Evolutionary conservation across 2,113 vertebrate genomes (phyloP).

Genomic region (Triplophysa rosa): DNA sequence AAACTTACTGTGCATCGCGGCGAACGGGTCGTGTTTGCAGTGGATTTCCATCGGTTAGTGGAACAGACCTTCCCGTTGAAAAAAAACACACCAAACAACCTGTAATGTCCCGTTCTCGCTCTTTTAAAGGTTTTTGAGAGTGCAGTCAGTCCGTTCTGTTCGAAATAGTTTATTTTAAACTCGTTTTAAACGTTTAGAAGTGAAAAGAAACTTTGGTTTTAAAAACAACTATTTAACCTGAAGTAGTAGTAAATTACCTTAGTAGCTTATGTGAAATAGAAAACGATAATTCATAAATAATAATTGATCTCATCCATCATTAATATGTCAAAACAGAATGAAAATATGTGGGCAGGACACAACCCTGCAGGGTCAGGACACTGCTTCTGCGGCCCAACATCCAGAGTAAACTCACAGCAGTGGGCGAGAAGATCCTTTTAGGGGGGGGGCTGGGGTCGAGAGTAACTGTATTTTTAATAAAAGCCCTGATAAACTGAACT

Average conservation of each 20-base stretch:
- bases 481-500: neutral
- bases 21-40: constrained; percentile 99
- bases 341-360: neutral
- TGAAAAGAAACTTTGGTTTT: constrained; percentile 12
- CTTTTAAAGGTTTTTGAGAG: constrained; percentile 3
- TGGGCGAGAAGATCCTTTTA: neutral
- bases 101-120: constrained; percentile 16
- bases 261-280: neutral
- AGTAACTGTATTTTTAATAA: neutral
- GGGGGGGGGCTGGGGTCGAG: too few relatives aligned
- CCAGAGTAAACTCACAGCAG: constrained; percentile 14
- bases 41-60: constrained; percentile 92
- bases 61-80: constrained; percentile 9
- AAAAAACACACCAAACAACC: constrained; percentile 38
- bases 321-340: neutral
- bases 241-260: neutral
- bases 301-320: neutral
- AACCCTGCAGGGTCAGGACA: constrained; percentile 3
- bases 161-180: neutral
- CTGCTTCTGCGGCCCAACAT: constrained; percentile 23
- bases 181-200: neutral
- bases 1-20: constrained; percentile 98
- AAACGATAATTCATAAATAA: neutral
- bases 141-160: neutral
- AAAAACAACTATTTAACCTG: neutral